Base-by-base conservation (phyloP, 2,888 invertebrate species). In the Arge pagana region DNA sequence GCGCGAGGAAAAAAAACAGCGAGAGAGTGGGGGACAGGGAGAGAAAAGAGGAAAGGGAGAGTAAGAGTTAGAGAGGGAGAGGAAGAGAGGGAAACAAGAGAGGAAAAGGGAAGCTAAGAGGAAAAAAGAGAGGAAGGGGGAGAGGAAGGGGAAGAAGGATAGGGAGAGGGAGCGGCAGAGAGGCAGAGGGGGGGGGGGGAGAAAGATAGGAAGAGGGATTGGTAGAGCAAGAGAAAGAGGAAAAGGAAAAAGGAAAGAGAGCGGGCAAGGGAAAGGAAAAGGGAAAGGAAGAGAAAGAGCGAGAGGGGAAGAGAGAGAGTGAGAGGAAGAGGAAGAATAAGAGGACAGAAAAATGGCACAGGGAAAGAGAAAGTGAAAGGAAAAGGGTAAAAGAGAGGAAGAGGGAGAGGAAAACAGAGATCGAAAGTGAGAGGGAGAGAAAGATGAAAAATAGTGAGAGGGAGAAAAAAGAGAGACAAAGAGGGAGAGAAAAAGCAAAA, bases 81-180 rank as follows among this genome's bases (percentile, higher is more conserved):
- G 26, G 50, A 39, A 35, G 50, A 55, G 54, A 54, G 52, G 48
- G 43, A 53, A 48, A 41, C 41, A 54, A 55, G 40, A 40, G 26
- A 23, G 55, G 45, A 48, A 41, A 26, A 37, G 48, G 18, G 48
- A 31, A 39, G 23, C 36, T 52, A 48, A 55, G 50, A 48, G 37
- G 53, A 28, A 56, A 37, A 42, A 45, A 48, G 48, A 54, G 53
- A 43, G 50, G 49, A 18, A 37, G 23, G 24, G 30, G 39, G 28
- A 40, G 48, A 36, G 35, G 35, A 8, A 15, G 28, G 41, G 35
- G 52, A 35, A 33, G 31, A 23, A 16, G 37, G 33, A 28, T 28
- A 30, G 23, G 43, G 21, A 39, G 26, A 35, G 6, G 49, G 13
- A 26, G 39, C 40, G 18, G 26, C 10, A 18, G 13, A 28, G 13